Base-by-base conservation (phyloP, 2,113 vertebrate genomes). In the Acrocephalus arundinaceus region DNA sequence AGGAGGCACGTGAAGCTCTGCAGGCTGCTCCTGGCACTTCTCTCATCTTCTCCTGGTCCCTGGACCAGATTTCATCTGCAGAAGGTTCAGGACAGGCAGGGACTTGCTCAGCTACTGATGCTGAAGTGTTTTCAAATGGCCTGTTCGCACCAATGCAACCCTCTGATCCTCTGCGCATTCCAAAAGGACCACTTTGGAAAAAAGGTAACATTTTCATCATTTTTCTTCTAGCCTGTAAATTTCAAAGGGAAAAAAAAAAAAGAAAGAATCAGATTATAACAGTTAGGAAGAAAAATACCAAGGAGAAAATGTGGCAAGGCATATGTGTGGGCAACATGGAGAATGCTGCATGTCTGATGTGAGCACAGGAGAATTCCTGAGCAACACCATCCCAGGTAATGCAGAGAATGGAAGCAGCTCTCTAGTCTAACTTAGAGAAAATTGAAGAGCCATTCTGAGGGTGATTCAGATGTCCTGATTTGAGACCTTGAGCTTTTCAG, bases 201-300 rank as follows among this genome's bases (percentile, higher is more conserved):
- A 97, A 90, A 77, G 95, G 90, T 74, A 96, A 83, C 93, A 92
- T 90, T 96, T 97, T 97, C 91, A 96, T 94, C 93, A 95, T 96
- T 82, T 89, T 97, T 35, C 71, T 92, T 63, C 73, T 72, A 89
- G 33, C 89, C 96, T 97, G 96, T 46, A 91, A 91, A 95, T 90
- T 78, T 93, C 72, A 95, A 71, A 63, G 28, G 11, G 1, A 8
- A 39, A 10, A 37, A 83, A 67, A 87, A 62, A 92, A 27, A 37
- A 77, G 39, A 91, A 70, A 24, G 8, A 11, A 48, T 95, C 35
- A 97, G 84, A 48, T 77, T 62, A 52, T 13, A 88, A 55, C 39
- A 72, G 41, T 57, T 85, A 43, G 15, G 39, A 92, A 85, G 27
- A 73, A 90, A 85, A 65, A 27, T 55, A 48, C 13, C 12, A 51